A percentile compares a stretch with the other conserved stretches of the same genome.
Evolutionary conservation across 2,797 vertebrate species (phyloP).

Genomic region (Rhincodon typus): DNA sequence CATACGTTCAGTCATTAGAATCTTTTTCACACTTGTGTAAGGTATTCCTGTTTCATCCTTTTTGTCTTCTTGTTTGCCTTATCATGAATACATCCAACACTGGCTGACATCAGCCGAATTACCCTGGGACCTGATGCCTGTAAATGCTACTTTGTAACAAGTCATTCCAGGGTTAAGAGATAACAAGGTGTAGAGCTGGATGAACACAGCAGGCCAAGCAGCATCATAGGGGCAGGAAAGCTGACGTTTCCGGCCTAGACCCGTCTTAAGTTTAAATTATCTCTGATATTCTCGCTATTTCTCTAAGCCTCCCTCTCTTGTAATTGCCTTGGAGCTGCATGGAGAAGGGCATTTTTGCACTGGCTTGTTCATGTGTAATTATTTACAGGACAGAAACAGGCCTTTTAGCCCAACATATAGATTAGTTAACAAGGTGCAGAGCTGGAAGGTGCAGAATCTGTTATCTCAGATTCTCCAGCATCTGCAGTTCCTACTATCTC

Average conservation of each 20-base stretch:
- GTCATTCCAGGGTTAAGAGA: not conserved
- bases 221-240: no score
- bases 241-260: no score
- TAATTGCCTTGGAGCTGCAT: no score
- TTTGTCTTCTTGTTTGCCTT: not conserved
- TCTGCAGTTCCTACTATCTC: no score
- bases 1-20: not conserved
- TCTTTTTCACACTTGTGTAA: not conserved
- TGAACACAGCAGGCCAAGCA: no score
- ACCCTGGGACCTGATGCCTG: not conserved
- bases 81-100: not conserved
- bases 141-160: not conserved
- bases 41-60: not conserved
- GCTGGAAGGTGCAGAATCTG: no score
- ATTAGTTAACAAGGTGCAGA: no score
- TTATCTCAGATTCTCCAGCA: no score
- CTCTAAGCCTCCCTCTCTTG: not conserved
- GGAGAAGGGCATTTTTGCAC: no score
- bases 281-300: not conserved
- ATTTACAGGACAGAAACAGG: not conserved
- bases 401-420: not conserved
- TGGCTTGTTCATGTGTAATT: no score
- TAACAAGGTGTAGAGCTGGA: no score
- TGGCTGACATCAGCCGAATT: not conserved
- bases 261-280: not conserved